A percentile compares a stretch with the other conserved stretches of the same genome.
These are phyloP conservation scores for Dolichopus griseipennis DNA, from an alignment of 2,888 invertebrate species.

Conservation along the genomic window DNA sequence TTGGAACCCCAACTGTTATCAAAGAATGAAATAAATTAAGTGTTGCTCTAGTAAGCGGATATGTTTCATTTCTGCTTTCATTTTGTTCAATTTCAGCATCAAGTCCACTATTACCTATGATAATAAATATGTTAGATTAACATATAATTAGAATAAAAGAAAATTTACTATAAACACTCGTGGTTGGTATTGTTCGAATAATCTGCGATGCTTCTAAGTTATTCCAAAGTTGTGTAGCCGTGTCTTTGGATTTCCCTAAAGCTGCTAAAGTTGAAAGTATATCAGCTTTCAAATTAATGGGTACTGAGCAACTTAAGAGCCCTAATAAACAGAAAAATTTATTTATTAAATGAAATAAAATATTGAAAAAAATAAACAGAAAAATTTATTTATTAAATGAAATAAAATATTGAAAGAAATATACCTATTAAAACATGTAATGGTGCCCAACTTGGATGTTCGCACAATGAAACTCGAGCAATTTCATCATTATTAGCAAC, in stretches of 20 bases:
- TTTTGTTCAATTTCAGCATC: slow-evolving; percentile 85
- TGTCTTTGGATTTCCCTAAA: slow-evolving; percentile 65
- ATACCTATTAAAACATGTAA: slow-evolving; percentile 66
- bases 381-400: background rate
- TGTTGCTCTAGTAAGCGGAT: slow-evolving; percentile 77
- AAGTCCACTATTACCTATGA: slow-evolving; percentile 46
- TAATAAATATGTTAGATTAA: background rate
- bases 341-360: background rate
- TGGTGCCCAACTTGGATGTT: slow-evolving; percentile 82
- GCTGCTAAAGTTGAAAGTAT: slow-evolving; percentile 70
- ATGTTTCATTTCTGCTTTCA: slow-evolving; percentile 83
- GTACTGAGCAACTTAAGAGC: slow-evolving; percentile 77
- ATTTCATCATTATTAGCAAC: slow-evolving; percentile 74
- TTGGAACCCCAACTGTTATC: slow-evolving; percentile 61
- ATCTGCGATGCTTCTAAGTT: slow-evolving; percentile 75
- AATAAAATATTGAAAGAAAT: background rate
- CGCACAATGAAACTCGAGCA: slow-evolving; percentile 71
- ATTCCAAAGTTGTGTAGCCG: slow-evolving; percentile 77
- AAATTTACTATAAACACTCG: slow-evolving; percentile 29
- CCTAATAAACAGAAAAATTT: slow-evolving; percentile 43
- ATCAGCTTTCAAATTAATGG: slow-evolving; percentile 75
- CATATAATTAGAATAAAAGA: background rate
- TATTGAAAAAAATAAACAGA: background rate
- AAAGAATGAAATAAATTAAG: slow-evolving; percentile 65
- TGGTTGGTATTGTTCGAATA: slow-evolving; percentile 57